Base-by-base conservation (phyloP, 2,888 invertebrate genomes). In the Dorcus hopei region DNA sequence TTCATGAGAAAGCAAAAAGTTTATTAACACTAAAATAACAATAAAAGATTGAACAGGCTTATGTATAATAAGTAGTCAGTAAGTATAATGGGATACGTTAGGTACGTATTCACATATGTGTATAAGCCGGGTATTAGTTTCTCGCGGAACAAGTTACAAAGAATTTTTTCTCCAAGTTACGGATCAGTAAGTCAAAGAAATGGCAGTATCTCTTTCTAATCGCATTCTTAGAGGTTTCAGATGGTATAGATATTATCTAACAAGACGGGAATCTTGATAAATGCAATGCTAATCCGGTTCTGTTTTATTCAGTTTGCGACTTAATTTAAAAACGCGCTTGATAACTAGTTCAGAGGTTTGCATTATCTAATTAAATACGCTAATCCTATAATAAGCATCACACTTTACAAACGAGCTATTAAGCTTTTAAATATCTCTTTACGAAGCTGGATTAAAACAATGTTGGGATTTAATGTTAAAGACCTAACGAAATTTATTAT, bases 171-270 rank as follows among this genome's bases (percentile, higher is more conserved):
- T 11, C 45, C 45, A 23, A 45, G 45, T 45, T 45, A 72, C 72
- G 71, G 71, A 71, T 72, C 70, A 72, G 64, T 70, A 71, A 74
- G 68, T 74, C 70, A 71, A 70, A 71, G 72, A 74, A 74, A 73
- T 73, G 73, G 74, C 73, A 72, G 71, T 73, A 73, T 73, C 74
- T 72, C 68, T 70, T 70, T 68, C 71, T 69, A 72, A 73, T 74
- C 74, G 67, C 70, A 70, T 73, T 68, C 69, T 63, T 68, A 69
- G 56, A 56, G 58, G 61, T 47, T 56, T 48, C 38, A 54, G 54
- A 47, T 47, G 48, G 14, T 45, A 45, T 45, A 45, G 45, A 45
- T 45, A 11, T 65, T 69, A 71, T 71, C 70, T 64, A 67, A 67
- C 68, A 65, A 68, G 66, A 70, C 68, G 65, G 65, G 58, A 56